Evolutionary conservation across 2,113 vertebrate genomes (phyloP), one percentile per base, ranked within the genome.

Genomic region (Pantherophis guttatus): DNA sequence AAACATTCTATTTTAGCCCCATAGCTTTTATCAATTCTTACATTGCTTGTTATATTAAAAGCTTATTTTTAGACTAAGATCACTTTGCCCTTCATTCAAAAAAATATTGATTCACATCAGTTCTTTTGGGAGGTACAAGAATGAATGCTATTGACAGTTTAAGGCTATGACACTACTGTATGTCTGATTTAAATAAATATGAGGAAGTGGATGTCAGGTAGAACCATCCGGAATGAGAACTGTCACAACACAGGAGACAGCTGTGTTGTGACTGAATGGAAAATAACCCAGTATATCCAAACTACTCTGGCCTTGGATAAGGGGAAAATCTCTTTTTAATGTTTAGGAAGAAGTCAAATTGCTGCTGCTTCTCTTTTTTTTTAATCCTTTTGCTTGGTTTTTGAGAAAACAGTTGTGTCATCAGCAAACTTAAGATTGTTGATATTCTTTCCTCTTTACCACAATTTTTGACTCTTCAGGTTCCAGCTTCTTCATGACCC

Each of bases 161-260:
- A 94, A 95, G 90, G 89, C 94, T 75, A 58, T 94, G 94, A 92
- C 91, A 93, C 26, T 53, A 33, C 86, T 91, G 53, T 92, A 97
- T 96, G 96, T 96, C 93, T 95, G 92, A 96, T 95, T 94, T 95
- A 96, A 90, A 95, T 94, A 95, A 97, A 96, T 94, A 91, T 92
- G 93, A 91, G 95, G 95, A 96, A 88, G 93, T 93, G 92, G 94
- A 95, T 96, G 94, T 87, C 93, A 97, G 95, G 96, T 96, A 95
- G 97, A 93, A 94, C 90, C 94, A 96, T 59, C 4, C 12, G 9
- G 13, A 87, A 26, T 53, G 12, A 87, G 24, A 87, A 5, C 8
- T n/a, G 8, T 53, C 52, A 59, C 58, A 59, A 59, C 58, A 59
- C 58, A n/a, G 17, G 87, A 33, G 87, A 53, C 29, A 88, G 24